A percentile compares a stretch with the other conserved stretches of the same genome.
phyloP scores from a whole-genome alignment of 1,140 invertebrate species.

The Caenorhabditis latens region DNA sequence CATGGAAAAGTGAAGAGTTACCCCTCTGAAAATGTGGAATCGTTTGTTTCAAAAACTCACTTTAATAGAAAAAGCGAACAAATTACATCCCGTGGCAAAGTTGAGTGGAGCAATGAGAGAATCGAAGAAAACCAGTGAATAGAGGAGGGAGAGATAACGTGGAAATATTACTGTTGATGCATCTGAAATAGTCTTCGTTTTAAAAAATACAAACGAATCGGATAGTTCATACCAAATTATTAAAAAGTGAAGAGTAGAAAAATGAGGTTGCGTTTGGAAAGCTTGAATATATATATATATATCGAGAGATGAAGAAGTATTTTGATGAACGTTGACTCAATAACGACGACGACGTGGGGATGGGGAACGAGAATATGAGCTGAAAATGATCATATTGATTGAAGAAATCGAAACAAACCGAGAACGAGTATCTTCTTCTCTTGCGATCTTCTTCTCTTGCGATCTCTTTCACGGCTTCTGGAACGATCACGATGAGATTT shows the following conservation, averaged over 20 bases:
- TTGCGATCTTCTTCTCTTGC: conserved; percentile 71
- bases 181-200: neutral
- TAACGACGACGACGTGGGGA: conserved; percentile 31
- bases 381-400: no score
- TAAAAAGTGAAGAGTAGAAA: neutral
- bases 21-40: neutral
- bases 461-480: conserved; percentile 68
- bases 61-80: neutral
- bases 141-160: neutral
- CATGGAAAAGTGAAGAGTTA: neutral
- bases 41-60: neutral
- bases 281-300: no score
- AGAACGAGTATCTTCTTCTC: conserved; percentile 66
- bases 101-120: neutral
- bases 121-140: conserved; percentile 21
- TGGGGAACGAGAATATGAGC: conserved; percentile 15
- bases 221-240: conserved; percentile 4
- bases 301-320: no score
- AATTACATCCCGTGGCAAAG: conserved; percentile 38
- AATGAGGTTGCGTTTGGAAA: neutral
- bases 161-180: neutral
- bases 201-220: no score
- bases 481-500: conserved; percentile 70
- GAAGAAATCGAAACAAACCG: neutral
- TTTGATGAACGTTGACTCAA: neutral